Evolutionary conservation across 2,113 vertebrate genomes (phyloP).

Genomic region (Sinocyclocheilus grahami): DNA sequence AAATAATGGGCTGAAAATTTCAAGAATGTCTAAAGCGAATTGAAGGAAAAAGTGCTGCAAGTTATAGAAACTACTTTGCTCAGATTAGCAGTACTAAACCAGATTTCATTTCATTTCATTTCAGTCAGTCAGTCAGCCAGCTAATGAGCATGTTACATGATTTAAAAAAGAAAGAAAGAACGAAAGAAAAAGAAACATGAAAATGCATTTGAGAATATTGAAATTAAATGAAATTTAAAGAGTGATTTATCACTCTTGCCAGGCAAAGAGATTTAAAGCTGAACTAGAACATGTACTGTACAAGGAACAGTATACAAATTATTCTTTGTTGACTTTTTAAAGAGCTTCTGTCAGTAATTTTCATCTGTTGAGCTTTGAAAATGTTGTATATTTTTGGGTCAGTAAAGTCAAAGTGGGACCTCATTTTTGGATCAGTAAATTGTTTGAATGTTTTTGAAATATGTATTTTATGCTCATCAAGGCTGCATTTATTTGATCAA

Average conservation of each 20-base stretch:
- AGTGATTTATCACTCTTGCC: too few relatives aligned
- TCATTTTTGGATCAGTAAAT: too few relatives aligned
- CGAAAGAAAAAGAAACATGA: neutral
- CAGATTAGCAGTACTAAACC: neutral
- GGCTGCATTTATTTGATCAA: neutral
- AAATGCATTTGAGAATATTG: neutral
- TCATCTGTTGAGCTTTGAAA: neutral
- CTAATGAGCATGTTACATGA: neutral
- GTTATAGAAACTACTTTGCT: neutral
- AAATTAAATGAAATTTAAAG: too few relatives aligned
- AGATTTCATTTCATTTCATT: neutral
- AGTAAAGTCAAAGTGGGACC: too few relatives aligned
- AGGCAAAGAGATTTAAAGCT: too few relatives aligned
- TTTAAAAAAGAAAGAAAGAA: neutral
- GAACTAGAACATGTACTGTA: too few relatives aligned
- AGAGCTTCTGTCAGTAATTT: neutral
- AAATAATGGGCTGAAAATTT: slow-evolving; percentile 36
- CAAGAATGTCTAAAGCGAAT: slow-evolving; percentile 12
- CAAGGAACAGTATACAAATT: too few relatives aligned
- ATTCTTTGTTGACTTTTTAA: too few relatives aligned
- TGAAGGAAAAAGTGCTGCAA: neutral
- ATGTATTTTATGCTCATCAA: neutral
- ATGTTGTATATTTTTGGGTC: too few relatives aligned
- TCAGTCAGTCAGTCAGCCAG: neutral
- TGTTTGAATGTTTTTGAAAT: too few relatives aligned